Evolutionary conservation across 2,797 vertebrate genomes (phyloP), one percentile per base, ranked within the genome.

Genomic region (Morelia viridis): DNA sequence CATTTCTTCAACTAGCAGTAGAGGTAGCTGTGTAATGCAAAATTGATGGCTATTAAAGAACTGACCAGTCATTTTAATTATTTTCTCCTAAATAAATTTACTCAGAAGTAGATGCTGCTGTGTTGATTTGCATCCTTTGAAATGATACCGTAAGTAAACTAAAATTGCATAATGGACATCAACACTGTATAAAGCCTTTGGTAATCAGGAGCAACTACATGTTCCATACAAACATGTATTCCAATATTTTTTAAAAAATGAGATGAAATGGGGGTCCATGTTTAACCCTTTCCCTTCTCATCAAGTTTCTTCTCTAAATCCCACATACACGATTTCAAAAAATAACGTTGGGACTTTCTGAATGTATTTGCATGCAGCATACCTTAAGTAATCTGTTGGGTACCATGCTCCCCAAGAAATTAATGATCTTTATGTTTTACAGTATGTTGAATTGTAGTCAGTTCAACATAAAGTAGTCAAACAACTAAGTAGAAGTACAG

Each of bases 1-100:
- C 41, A 19, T 90, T 92, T 86, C 56, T 86, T 46, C 41, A 41
- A 2, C 35, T 46, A 89, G 62, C 53, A 60, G 4, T 10, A 86
- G 84, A 86, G 53, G 22, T 68, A 83, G n/a, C 80, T 89, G 31
- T 65, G 84, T n/a, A 68, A 92, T 71, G 26, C 35, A 85, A 41
- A 60, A 26, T 4, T 71, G 62, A 7, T 58, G 28, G 31, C 17
- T 68, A 50, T 89, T 10, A 46, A 60, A 62, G 28, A 19, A 56
- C n/a, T 28, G 22, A 86, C 2, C n/a, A 68, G 13, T 87, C 19
- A 11, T 56, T 71, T 11, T n/a, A 68, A 57, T 35, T 58, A 41
- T 10, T 65, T 31, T 26, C 50, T 57, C 50, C n/a, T 64, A 31
- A 84, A 53, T n/a, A 84, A n/a, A n/a, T 41, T 60, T 41, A 58